Base-by-base conservation (phyloP, 2,113 vertebrate species). In the Caloenas nicobarica region DNA sequence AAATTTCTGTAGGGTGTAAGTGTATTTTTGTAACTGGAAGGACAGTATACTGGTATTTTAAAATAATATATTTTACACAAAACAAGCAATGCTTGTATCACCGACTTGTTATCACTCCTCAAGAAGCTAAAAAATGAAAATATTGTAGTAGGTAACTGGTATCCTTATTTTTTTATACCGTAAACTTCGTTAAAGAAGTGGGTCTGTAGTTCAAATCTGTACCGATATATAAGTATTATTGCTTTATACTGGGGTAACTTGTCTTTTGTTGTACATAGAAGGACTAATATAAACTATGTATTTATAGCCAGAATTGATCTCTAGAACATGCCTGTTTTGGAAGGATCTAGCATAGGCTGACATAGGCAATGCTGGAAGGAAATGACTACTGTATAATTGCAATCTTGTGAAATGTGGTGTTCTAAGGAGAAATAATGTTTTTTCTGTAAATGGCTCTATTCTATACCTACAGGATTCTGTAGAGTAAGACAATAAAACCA, bases 151-250 rank as follows among this genome's bases (percentile, higher is more conserved):
- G 73, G 84, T 70, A 96, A 83, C 72, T 81, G 83, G 51, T 81
- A 91, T 83, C 89, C 76, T 76, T 89, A 95, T 57, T 96, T 97
- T 96, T 97, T 95, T 94, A 95, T 93, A 91, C 81, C 90, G 61
- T 92, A 94, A 96, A 79, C 97, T 98, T 98, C 76, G 77, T 98
- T 98, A 70, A 98, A 98, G 97, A 98, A 98, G 98, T 97, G 71
- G 31, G 89, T 89, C 61, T 86, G 57, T 93, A 76, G 73, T 97
- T 86, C 80, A 88, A 91, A 70, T 94, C 84, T 96, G 61, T 97
- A 91, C 88, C 65, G 53, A 94, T 89, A 81, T 82, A 29, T 17
- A 94, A 93, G 80, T 95, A 85, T 48, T 85, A 38, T 61, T 96
- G 57, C 72, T 91, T 96, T 96, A 73, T 86, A 62, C 24, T 91